These are phyloP conservation scores for Catharus bicknelli DNA, from an alignment of 2,113 vertebrate genomes.

Conservation along the genomic window DNA sequence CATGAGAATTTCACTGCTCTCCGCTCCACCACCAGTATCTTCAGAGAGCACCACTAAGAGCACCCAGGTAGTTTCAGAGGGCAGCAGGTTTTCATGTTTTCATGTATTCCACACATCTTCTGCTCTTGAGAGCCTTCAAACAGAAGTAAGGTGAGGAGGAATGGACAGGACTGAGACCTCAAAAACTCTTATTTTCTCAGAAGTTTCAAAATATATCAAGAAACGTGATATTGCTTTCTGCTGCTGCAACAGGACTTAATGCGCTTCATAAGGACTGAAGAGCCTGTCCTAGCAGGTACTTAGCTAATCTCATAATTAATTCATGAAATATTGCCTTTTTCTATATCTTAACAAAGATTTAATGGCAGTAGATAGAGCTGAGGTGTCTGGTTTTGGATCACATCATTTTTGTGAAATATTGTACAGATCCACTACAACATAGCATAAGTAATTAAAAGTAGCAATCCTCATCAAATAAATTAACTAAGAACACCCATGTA, in stretches of 20 bases:
- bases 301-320: neutral
- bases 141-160: neutral
- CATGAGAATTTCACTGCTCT: neutral
- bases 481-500: neutral
- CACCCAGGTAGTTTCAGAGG: neutral
- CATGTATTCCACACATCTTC: neutral
- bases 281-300: neutral
- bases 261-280: neutral
- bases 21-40: rapidly evolving
- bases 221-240: neutral
- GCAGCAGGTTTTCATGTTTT: neutral
- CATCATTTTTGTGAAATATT: neutral
- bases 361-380: neutral
- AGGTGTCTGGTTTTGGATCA: neutral
- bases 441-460: neutral
- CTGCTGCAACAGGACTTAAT: neutral
- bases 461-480: neutral
- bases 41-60: neutral
- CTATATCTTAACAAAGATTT: neutral
- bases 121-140: neutral
- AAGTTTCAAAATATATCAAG: neutral
- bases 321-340: neutral
- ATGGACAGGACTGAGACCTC: neutral
- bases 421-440: neutral
- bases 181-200: neutral